Evolutionary conservation across 2,797 vertebrate species (phyloP).

Genomic region (Catharus ustulatus): DNA sequence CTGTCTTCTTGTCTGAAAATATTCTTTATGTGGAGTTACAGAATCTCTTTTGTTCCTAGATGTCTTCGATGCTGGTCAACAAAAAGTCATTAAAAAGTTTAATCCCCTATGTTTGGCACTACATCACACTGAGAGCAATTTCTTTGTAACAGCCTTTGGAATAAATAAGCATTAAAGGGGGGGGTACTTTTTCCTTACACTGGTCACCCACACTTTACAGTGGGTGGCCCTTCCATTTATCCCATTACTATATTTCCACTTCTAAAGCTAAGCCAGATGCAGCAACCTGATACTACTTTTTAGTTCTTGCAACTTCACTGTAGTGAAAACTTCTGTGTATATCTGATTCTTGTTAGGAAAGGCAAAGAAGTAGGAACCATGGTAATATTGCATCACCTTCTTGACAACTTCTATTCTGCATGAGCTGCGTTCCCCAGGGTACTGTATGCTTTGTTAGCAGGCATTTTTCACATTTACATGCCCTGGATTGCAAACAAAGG

Average conservation of each 20-base stretch:
- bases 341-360: conserved; percentile 34
- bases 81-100: conserved; percentile 60
- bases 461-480: not conserved
- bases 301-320: not conserved
- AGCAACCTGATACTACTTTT: conserved; percentile 48
- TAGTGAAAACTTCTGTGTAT: not conserved
- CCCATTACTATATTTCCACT: conserved; percentile 65
- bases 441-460: not conserved
- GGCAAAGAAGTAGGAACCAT: conserved; percentile 29
- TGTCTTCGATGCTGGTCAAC: conserved; percentile 65
- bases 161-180: conserved; percentile 74
- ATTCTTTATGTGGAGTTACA: conserved; percentile 62
- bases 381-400: conserved; percentile 31
- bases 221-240: conserved; percentile 76
- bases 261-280: conserved; percentile 67
- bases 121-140: conserved; percentile 75
- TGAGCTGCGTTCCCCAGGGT: not conserved
- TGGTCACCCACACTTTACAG: conserved; percentile 73
- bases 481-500: not conserved
- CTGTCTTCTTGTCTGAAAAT: conserved; percentile 66
- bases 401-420: conserved; percentile 7
- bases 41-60: conserved; percentile 66
- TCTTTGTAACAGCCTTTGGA: conserved; percentile 67
- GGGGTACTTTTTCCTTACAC: conserved; percentile 34
- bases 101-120: conserved; percentile 72